phyloP scores from a whole-genome alignment of 23 tunicate species.

The Oikopleura dioica region DNA sequence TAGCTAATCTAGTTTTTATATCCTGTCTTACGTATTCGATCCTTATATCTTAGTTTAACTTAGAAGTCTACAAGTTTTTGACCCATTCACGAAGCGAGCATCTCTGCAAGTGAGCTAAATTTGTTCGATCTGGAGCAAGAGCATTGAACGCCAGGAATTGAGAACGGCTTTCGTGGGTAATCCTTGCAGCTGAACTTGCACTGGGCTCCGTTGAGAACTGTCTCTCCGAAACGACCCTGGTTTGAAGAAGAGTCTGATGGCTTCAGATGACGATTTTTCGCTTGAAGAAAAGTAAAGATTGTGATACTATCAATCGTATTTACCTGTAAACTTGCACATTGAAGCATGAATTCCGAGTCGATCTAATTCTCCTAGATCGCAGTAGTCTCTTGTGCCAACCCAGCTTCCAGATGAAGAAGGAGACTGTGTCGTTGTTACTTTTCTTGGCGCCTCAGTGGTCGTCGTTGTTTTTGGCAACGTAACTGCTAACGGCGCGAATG shows the following conservation, averaged over 20 bases:
- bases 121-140: no score
- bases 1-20: no score
- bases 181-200: background rate
- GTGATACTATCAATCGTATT: no score
- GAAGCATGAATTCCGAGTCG: background rate
- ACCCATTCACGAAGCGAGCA: no score
- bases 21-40: no score
- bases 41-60: no score
- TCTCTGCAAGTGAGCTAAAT: no score
- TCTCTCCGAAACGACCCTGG: background rate
- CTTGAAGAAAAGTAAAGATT: no score
- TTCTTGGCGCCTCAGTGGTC: background rate
- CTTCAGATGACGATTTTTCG: background rate
- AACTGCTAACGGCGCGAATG: background rate
- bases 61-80: no score
- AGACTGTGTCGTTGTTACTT: background rate
- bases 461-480: background rate
- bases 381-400: no score
- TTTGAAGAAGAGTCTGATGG: background rate
- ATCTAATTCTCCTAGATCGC: background rate
- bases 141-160: background rate
- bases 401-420: background rate
- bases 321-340: background rate
- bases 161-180: background rate
- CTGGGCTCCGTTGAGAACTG: constrained; percentile 9